phyloP scores from a whole-genome alignment of 2,113 vertebrate genomes.

The Pelecanus crispus region DNA sequence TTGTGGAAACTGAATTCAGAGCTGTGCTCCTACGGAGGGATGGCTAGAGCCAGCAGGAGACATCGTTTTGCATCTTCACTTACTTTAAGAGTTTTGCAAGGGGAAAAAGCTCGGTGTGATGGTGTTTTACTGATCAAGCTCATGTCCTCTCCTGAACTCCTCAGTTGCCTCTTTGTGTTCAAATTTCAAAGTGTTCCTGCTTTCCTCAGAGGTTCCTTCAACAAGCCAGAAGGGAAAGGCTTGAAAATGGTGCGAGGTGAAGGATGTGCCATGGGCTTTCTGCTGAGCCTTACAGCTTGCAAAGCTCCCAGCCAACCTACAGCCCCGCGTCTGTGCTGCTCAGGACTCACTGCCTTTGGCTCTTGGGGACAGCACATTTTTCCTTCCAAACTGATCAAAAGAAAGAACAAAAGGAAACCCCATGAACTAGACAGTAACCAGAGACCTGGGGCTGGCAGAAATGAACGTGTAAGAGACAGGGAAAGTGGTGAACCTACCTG shows the following conservation, averaged over 20 bases:
- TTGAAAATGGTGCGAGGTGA: background rate
- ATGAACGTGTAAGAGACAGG: rapidly evolving
- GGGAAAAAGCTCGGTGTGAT: background rate
- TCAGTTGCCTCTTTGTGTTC: background rate
- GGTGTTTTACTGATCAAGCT: background rate
- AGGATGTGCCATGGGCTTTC: background rate
- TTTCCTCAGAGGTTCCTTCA: background rate
- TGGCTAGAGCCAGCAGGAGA: background rate
- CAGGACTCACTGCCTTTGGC: background rate
- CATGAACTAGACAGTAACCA: background rate
- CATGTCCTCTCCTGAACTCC: background rate
- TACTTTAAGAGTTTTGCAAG: background rate
- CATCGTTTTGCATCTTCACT: background rate
- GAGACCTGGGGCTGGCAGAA: background rate
- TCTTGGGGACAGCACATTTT: background rate
- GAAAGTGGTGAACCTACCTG: background rate
- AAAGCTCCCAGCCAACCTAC: background rate
- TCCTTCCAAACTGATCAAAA: background rate
- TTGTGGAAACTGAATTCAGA: background rate
- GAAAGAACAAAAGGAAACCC: background rate
- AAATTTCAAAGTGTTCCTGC: background rate
- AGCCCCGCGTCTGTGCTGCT: background rate
- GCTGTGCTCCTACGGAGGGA: background rate
- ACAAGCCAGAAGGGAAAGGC: background rate
- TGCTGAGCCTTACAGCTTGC: background rate